phyloP scores from a whole-genome alignment of 1,140 invertebrate species.

The Pseudomyrmex concolor region DNA sequence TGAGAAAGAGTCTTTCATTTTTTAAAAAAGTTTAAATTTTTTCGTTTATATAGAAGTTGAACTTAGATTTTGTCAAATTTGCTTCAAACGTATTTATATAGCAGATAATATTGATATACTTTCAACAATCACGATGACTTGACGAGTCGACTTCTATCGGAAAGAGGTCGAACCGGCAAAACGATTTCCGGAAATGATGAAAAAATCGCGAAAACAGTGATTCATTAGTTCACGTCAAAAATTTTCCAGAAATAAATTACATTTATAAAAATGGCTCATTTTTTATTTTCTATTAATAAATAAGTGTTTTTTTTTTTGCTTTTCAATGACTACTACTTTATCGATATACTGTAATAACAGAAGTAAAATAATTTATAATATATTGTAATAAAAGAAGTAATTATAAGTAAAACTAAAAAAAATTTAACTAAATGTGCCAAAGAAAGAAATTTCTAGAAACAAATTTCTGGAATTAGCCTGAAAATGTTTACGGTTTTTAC shows the following conservation, averaged over 20 bases:
- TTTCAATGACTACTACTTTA: neutral
- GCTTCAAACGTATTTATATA: neutral
- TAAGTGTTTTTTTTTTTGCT: neutral
- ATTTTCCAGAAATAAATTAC: conserved; percentile 50
- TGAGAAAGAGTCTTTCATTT: no score
- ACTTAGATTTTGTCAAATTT: no score
- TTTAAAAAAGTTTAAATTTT: no score
- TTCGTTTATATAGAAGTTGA: no score
- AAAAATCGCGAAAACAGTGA: conserved; percentile 40
- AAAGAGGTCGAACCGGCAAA: conserved; percentile 44
- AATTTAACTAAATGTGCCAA: neutral
- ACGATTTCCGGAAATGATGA: conserved; percentile 63
- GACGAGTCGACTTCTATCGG: conserved; percentile 48
- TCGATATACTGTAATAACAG: no score
- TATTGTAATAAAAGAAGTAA: neutral
- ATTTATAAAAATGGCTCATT: conserved; percentile 3
- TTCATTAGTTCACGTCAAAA: conserved; percentile 47
- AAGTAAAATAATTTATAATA: neutral
- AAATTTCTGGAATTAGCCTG: no score
- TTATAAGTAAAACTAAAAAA: neutral
- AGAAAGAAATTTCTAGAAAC: no score
- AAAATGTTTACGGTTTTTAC: neutral
- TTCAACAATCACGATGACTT: conserved; percentile 61
- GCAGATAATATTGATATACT: conserved; percentile 29
- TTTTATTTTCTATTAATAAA: conserved; percentile 51